phyloP scores from a whole-genome alignment of 2,888 invertebrate genomes.

The Drosophila stalkeri region DNA sequence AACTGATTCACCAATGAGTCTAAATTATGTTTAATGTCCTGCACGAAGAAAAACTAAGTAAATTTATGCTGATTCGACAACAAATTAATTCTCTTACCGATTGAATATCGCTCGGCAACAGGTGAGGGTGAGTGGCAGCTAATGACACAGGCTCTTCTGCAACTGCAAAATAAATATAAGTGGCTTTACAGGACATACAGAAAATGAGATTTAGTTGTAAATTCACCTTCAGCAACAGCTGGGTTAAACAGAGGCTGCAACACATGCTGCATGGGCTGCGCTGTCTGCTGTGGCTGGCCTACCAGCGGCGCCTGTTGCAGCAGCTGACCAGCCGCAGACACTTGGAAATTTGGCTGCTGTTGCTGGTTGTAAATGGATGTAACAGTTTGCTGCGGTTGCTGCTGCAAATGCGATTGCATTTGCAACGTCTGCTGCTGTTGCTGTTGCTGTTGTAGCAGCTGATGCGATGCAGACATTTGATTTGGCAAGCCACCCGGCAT shows the following conservation, averaged over 20 bases:
- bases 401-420: slow-evolving; percentile 59
- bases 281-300: slow-evolving; percentile 57
- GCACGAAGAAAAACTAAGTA: slow-evolving; percentile 4
- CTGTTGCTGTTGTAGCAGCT: slow-evolving; percentile 62
- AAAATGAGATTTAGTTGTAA: neutral
- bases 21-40: slow-evolving; percentile 85
- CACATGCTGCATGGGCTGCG: slow-evolving; percentile 68
- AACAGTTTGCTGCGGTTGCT: slow-evolving; percentile 51
- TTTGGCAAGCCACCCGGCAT: slow-evolving; percentile 37
- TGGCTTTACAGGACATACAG: neutral
- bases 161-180: slow-evolving; percentile 50
- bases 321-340: slow-evolving; percentile 62
- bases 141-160: slow-evolving; percentile 84
- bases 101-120: slow-evolving; percentile 84
- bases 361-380: slow-evolving; percentile 67
- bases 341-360: slow-evolving; percentile 52
- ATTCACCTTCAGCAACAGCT: slow-evolving; percentile 65
- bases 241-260: slow-evolving; percentile 69
- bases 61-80: neutral
- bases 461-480: slow-evolving; percentile 55
- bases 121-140: slow-evolving; percentile 84
- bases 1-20: slow-evolving; percentile 84
- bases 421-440: slow-evolving; percentile 56
- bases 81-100: slow-evolving; percentile 71
- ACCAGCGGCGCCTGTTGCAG: slow-evolving; percentile 65